Base-by-base conservation (phyloP, 2,797 vertebrate genomes). In the Nannoperca australis region DNA sequence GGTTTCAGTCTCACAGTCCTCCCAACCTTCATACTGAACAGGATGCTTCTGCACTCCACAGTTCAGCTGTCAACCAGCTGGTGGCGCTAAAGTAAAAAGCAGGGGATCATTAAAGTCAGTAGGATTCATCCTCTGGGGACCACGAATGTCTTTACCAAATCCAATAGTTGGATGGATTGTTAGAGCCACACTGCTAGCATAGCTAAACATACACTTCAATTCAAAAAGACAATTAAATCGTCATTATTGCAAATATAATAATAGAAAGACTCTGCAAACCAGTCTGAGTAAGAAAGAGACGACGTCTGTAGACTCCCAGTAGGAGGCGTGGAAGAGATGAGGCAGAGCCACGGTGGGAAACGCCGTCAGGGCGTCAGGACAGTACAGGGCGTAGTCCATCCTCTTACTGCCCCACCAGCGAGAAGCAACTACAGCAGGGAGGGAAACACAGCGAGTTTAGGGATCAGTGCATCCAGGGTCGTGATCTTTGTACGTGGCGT, bases 251-350 rank as follows among this genome's bases (percentile, higher is more conserved):
- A 2, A 36, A 38, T 38, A 38, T 34, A 34, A 34, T 0, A n/a
- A 42, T 0, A 56, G 0, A 14, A 22, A 27, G 24, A 10, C 2
- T 32, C 20, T 8, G 1, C 0, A 11, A 22, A 98, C 98, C 96
- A 99, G 97, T 96, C 98, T 93, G 68, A 99, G 94, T 55, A 99
- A 94, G 92, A 99, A 99, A 42, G 98, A 97, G 13, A 97, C 97
- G 8, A 98, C 97, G 0, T 99, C 98, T 0, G 97, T 97, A 2
- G 98, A 99, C 88, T 99, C 98, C 98, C 98, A 99, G 92, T 99
- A 99, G 91, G 98, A 98, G 76, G 98, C 97, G 0, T 99, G 98
- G 93, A 99, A 99, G 78, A 99, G 97, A 77, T 98, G 98, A 4
- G 98, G 98, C 82, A 99, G 94, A 14, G 97, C 97, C 87, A 97